phyloP scores from a whole-genome alignment of 2,113 vertebrate species.

The Peromyscus polionotus region DNA sequence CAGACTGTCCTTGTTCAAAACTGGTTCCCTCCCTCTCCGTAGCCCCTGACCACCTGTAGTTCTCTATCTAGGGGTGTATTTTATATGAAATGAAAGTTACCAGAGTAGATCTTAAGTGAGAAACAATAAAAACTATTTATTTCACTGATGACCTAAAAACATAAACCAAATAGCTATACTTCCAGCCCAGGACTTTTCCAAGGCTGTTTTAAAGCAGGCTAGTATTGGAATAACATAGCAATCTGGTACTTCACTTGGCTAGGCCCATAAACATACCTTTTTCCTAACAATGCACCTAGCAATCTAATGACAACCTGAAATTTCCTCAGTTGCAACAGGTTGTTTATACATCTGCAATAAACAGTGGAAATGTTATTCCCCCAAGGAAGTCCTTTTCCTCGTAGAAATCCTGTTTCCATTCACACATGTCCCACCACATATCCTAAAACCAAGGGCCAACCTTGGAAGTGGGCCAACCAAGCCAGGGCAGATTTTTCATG shows the following conservation, averaged over 20 bases:
- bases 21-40: neutral
- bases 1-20: neutral
- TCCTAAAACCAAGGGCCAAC: neutral
- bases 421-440: neutral
- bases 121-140: neutral
- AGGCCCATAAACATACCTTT: too few relatives aligned
- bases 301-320: neutral
- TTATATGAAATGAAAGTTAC: neutral
- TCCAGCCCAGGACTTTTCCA: neutral
- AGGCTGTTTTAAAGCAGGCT: neutral
- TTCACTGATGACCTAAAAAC: neutral
- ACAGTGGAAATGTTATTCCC: neutral
- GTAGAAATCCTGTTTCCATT: neutral
- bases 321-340: neutral
- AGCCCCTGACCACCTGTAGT: fast-evolving
- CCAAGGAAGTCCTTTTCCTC: neutral
- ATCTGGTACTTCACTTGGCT: neutral
- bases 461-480: neutral
- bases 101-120: neutral
- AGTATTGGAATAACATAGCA: neutral
- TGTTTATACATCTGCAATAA: neutral
- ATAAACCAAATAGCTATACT: neutral
- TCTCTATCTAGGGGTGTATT: neutral
- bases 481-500: neutral
- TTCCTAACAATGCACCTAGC: neutral